Conservation (phyloP, 2,888 invertebrate genomes). For the Odiellus spinosus region DNA sequence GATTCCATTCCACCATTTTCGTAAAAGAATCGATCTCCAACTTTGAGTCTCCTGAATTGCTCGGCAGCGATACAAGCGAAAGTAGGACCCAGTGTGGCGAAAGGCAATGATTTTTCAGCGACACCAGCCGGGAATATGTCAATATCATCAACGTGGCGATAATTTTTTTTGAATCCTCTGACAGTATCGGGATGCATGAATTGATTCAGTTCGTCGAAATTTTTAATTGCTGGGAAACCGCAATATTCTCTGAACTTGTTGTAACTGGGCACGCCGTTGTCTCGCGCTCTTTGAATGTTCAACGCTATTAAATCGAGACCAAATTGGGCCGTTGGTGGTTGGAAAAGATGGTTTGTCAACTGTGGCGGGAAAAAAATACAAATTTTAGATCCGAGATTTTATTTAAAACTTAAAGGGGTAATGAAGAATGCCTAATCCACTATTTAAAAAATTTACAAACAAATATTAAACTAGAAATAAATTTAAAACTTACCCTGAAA, state of each 20-base stretch:
- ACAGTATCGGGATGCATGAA: constrained; percentile 39
- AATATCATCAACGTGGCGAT: constrained; percentile 29
- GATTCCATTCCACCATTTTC: constrained; percentile 20
- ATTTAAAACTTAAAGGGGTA: too few species aligned
- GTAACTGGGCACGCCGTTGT: constrained; percentile 25
- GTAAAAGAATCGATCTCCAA: constrained; percentile 21
- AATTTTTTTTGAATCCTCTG: constrained; percentile 10
- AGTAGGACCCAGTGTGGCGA: constrained; percentile 19
- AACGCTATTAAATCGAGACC: constrained; percentile 24
- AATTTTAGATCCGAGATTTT: too few species aligned
- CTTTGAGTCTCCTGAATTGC: constrained; percentile 18
- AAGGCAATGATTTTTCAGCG: constrained; percentile 17
- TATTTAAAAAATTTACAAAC: too few species aligned
- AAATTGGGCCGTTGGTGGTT: constrained; percentile 16
- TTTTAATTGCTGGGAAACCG: constrained; percentile 35
- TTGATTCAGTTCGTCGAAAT: constrained; percentile 52
- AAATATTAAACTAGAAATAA: too few species aligned
- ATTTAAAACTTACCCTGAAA: too few species aligned
- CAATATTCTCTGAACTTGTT: constrained; percentile 25
- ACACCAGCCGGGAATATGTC: constrained; percentile 20
- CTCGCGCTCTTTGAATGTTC: constrained; percentile 25
- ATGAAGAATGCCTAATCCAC: too few species aligned
- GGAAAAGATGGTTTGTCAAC: constrained; percentile 21
- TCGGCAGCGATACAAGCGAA: constrained; percentile 21
- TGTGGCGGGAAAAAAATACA: constrained; percentile 3